Evolutionary conservation across 2,797 vertebrate genomes (phyloP), one percentile per base, ranked within the genome.

Genomic region (Coilia nasus): DNA sequence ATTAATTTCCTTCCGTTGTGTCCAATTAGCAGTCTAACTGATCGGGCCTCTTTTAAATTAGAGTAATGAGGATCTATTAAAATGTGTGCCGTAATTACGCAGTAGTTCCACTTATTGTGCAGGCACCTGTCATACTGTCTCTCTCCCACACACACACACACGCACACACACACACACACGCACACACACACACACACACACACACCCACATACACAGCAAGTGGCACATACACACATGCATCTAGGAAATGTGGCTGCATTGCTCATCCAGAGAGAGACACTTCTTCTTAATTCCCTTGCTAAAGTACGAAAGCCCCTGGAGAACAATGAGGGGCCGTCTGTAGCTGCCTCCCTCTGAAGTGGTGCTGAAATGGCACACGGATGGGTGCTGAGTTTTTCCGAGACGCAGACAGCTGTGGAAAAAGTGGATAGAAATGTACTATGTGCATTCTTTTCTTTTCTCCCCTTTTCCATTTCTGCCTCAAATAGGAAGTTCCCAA

Each of bases 401-500:
- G 35, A 78, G 71, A 78, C 21, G 31, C 71, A 78, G 35, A 78
- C 71, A 78, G 71, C 35, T 44, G 71, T 44, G 71, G 17, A 78
- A 75, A 71, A 78, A 78, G 71, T 78, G 71, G 71, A 41, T n/a
- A 78, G 31, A 78, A 78, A 78, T 78, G 71, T 78, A 44, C 71
- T 78, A 35, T 44, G 71, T 44, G 71, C 71, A n/a, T 78, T 78
- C 71, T 41, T 78, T 44, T 78, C 50, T 62, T 64, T 25, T 25
- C 23, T 67, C 62, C 85, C 23, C 35, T 87, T 81, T 83, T 80
- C 81, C 57, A 64, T 83, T 54, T 84, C 59, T 85, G 81, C 71
- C 84, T 84, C 71, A 86, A 88, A 91, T 91, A 89, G 85, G 82
- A 90, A 89, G 89, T 88, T 87, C 91, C 88, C 91, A 91, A 91